Base-by-base conservation (phyloP, 2,113 vertebrate genomes). In the Bombycilla garrulus region DNA sequence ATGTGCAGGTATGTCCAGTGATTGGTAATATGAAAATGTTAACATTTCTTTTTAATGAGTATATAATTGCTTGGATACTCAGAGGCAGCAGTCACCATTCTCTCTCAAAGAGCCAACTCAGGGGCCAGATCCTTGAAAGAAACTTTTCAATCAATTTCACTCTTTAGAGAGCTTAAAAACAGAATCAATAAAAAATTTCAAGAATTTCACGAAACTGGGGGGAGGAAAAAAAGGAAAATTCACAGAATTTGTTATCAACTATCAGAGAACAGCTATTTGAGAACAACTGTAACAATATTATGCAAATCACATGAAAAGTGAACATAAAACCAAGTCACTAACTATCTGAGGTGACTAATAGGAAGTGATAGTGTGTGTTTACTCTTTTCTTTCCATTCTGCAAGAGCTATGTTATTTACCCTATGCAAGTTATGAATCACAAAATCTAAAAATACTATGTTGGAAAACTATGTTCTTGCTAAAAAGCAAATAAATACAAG, bases 221-320 rank as follows among this genome's bases (percentile, higher is more conserved):
- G 0, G 2, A 4, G 6, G 10, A 0, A 0, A 2, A 0, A 0
- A 2, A 14, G 5, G 26, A 66, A 57, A 81, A 40, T 69, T 88
- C 31, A 61, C 15, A 42, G 19, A 73, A 31, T 3, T 50, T 74
- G 1, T 38, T 48, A 54, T 33, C 38, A 38, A 12, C 38, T 38
- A 38, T 12, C 38, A 38, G 12, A 38, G 38, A 38, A 38, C 38
- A 38, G 12, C 12, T 38, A 38, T 38, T 38, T 6, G 23, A 83
- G 25, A 76, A 51, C 3, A 89, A 7, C 9, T 35, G 58, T 6
- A 12, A 51, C 16, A 87, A 79, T 85, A 25, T 11, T 23, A n/a
- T 21, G 13, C 4, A 54, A 80, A 57, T 48, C n/a, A 1, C 21
- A 31, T 25, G 74, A 58, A 76, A 71, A 64, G 0, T n/a, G 6